These are phyloP conservation scores for Drosophila peninsularis DNA, from an alignment of 2,888 invertebrate genomes.

Conservation along the genomic window DNA sequence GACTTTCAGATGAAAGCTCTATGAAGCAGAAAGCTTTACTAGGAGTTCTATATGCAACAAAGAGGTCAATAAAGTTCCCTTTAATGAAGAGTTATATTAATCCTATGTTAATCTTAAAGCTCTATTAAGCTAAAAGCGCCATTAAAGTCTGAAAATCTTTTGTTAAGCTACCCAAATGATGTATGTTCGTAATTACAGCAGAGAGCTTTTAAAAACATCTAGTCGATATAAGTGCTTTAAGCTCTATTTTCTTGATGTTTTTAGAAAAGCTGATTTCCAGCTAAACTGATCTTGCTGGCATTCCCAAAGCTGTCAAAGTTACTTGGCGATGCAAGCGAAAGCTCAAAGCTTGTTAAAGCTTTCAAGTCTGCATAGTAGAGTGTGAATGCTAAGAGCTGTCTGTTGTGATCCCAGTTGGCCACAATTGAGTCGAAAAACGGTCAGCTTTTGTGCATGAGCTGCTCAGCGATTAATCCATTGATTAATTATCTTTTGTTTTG, in stretches of 20 bases:
- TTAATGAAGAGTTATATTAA: no score
- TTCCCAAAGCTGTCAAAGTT: no score
- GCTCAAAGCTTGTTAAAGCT: background rate
- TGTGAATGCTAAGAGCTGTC: background rate
- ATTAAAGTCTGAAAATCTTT: no score
- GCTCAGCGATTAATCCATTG: conserved; percentile 11
- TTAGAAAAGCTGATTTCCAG: background rate
- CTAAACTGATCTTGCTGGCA: background rate
- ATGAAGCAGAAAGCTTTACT: background rate
- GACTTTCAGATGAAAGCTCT: background rate
- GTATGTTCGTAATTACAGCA: no score
- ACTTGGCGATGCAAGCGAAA: background rate
- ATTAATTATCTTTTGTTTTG: conserved; percentile 4
- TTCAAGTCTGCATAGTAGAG: no score
- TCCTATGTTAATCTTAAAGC: background rate
- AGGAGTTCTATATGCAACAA: no score
- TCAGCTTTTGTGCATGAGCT: background rate
- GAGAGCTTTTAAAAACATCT: no score
- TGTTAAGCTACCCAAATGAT: no score
- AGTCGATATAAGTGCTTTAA: background rate
- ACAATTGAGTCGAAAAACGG: background rate
- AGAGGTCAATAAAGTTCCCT: no score
- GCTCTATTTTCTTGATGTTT: background rate
- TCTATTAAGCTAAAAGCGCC: background rate
- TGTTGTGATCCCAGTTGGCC: background rate